Evolutionary conservation across 2,888 invertebrate genomes (phyloP).

Genomic region (Hipparchia semele): DNA sequence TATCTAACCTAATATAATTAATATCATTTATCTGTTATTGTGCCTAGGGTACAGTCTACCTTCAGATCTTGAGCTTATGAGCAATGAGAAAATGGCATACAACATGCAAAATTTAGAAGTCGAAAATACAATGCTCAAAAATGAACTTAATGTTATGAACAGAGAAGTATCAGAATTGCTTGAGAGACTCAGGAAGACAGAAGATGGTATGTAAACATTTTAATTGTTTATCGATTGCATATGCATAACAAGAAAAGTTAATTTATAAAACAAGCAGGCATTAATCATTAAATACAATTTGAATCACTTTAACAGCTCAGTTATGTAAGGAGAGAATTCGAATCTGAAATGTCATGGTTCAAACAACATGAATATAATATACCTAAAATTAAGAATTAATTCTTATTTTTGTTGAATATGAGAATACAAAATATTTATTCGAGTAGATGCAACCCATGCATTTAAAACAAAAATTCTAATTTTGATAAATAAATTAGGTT

Average conservation of each 20-base stretch:
- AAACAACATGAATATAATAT: too few species aligned
- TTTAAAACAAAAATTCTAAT: too few species aligned
- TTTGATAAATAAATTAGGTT: too few species aligned
- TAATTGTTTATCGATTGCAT: neutral
- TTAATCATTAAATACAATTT: too few species aligned
- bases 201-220: slow-evolving; percentile 64
- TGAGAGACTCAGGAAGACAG: slow-evolving; percentile 57
- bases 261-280: neutral
- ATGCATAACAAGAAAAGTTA: neutral
- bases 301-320: too few species aligned
- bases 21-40: neutral
- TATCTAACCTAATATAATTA: too few species aligned
- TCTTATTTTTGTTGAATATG: too few species aligned
- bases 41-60: slow-evolving; percentile 66
- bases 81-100: slow-evolving; percentile 51
- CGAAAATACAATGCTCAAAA: slow-evolving; percentile 75
- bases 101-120: slow-evolving; percentile 71
- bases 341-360: too few species aligned
- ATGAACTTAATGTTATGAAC: slow-evolving; percentile 73
- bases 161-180: slow-evolving; percentile 66
- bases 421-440: too few species aligned
- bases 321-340: too few species aligned
- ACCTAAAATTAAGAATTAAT: too few species aligned
- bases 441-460: too few species aligned
- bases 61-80: slow-evolving; percentile 56